Evolutionary conservation across 1,140 invertebrate genomes (phyloP), one percentile per base, ranked within the genome.

Genomic region (Charaxes varanes): DNA sequence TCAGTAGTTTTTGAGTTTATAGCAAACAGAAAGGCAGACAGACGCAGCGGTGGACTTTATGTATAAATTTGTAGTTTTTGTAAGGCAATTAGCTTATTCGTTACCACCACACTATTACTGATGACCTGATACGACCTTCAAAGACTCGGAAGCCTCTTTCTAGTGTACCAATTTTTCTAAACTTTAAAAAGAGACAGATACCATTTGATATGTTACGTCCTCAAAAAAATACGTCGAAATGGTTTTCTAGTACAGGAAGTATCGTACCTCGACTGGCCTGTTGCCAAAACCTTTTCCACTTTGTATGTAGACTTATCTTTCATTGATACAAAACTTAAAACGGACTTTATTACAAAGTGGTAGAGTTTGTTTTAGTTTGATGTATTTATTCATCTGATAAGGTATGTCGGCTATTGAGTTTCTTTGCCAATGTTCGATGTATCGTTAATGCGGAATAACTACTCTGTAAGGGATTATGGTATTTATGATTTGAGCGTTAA

Each of bases 401-500:
- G 33, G 34, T 35, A 36, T 31, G 33, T 27, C 26, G 33, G 24
- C 41, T 21, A 31, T 44, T 30, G 10, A 40, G 46, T 61, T 52
- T 61, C 58, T 57, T 57, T 57, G 50, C 49, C 53, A 55, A 60
- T 55, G 51, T 56, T 56, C 36, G 37, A 50, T 36, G 30, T 41
- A 40, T 52, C 49, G 52, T 43, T 61, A 57, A 61, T 57, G 50
- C 53, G 41, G 49, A 47, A 41, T 57, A 61, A 56, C 47, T 16
- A 30, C 27, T 30, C 13, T 30, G 13, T 27, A 15, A 2, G 10
- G 27, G 27, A 30, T 30, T 30, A 30, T 15, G 16, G 27, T 15
- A n/a, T 15, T 30, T 30, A 30, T 30, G 12, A n/a, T 16, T n/a
- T 15, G 27, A n/a, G 14, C 8, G 6, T 6, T 30, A 30, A 30